These are phyloP conservation scores for Formica aserva DNA, from an alignment of 2,888 invertebrate genomes.

Conservation along the genomic window DNA sequence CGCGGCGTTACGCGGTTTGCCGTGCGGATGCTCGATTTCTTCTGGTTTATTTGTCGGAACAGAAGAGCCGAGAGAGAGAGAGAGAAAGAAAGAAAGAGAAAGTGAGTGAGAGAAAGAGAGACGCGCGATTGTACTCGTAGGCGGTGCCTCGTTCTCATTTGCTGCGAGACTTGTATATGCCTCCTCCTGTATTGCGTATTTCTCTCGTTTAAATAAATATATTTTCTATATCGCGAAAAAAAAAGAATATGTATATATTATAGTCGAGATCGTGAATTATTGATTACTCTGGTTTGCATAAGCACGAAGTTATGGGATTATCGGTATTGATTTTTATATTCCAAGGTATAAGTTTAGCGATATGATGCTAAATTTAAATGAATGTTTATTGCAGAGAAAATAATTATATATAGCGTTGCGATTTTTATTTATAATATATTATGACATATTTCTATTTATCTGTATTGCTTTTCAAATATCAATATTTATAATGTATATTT, in stretches of 20 bases:
- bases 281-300: neutral
- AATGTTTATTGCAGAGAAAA: neutral
- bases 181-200: neutral
- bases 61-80: constrained; percentile 15
- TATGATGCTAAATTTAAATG: constrained; percentile 2
- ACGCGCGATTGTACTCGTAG: constrained; percentile 45
- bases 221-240: constrained; percentile 8
- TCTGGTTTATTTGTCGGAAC: constrained; percentile 35
- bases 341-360: neutral
- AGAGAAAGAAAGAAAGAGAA: neutral
- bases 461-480: constrained; percentile 18
- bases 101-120: neutral
- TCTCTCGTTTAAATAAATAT: neutral
- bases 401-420: constrained; percentile 21
- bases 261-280: neutral
- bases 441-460: neutral
- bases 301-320: neutral
- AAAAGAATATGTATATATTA: neutral
- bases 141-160: constrained; percentile 44
- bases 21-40: constrained; percentile 55
- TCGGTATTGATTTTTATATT: neutral
- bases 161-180: constrained; percentile 38
- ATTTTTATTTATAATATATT: neutral
- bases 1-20: constrained; percentile 74
- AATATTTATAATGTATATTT: constrained; percentile 10